These are phyloP conservation scores for Meles meles DNA, from an alignment of 2,113 vertebrate genomes.

Conservation along the genomic window DNA sequence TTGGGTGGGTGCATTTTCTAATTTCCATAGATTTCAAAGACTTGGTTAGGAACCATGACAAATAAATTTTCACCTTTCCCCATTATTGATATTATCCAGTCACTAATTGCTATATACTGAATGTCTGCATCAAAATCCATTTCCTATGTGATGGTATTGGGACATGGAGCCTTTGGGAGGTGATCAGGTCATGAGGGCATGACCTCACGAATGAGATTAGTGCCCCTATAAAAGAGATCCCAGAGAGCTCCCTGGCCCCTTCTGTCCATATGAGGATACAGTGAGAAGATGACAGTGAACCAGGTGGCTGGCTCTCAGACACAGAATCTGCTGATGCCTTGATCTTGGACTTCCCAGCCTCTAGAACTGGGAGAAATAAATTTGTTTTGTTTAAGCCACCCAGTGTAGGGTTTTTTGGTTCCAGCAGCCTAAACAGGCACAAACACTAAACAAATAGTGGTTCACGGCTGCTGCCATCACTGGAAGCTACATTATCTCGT, in stretches of 20 bases:
- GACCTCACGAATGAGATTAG: neutral
- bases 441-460: neutral
- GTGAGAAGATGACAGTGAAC: accelerated
- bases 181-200: neutral
- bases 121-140: neutral
- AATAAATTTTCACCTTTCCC: neutral
- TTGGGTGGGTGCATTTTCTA: neutral
- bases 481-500: no score
- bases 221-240: neutral
- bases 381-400: neutral
- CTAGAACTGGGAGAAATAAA: neutral
- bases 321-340: neutral
- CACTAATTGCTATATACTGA: neutral
- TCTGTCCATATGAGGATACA: neutral
- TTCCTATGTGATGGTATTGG: neutral
- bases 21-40: neutral
- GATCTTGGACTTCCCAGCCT: neutral
- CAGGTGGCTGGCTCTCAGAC: neutral
- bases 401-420: neutral
- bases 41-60: neutral
- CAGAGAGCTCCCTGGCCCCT: neutral
- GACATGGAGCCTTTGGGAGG: neutral
- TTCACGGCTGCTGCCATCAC: neutral
- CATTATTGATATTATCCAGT: neutral
- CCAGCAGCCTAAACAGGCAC: neutral